phyloP scores from a whole-genome alignment of 1,140 invertebrate genomes.

The Zophobas morio region DNA sequence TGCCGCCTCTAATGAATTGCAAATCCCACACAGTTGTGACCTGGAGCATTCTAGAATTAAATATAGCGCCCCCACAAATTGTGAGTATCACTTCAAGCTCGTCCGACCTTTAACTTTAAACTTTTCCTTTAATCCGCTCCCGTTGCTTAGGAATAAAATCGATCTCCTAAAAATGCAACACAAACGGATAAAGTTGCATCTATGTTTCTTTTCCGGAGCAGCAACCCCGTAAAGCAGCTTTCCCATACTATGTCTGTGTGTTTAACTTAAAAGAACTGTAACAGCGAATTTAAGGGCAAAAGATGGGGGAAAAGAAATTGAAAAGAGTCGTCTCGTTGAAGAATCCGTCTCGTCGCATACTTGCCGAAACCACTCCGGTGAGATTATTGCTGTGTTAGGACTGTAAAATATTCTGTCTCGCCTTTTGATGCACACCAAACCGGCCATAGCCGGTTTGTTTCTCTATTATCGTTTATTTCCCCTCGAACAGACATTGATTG shows the following conservation, averaged over 20 bases:
- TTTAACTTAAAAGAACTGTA: slow-evolving; percentile 41
- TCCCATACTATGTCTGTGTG: slow-evolving; percentile 14
- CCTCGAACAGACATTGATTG: slow-evolving; percentile 9
- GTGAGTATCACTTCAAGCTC: too few relatives aligned
- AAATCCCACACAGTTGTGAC: too few relatives aligned
- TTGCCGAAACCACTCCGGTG: slow-evolving; percentile 33
- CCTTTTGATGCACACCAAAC: slow-evolving; percentile 10
- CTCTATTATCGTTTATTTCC: slow-evolving; percentile 10
- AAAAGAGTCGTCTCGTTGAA: slow-evolving; percentile 34
- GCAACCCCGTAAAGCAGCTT: slow-evolving; percentile 15
- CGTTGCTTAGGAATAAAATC: too few relatives aligned
- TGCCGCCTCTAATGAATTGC: too few relatives aligned
- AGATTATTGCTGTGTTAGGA: slow-evolving; percentile 34
- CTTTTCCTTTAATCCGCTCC: too few relatives aligned
- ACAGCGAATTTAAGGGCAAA: slow-evolving; percentile 11
- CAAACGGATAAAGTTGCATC: too few relatives aligned
- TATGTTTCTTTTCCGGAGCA: too few relatives aligned
- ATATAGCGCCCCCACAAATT: too few relatives aligned
- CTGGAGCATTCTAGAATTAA: too few relatives aligned
- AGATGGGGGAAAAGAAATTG: slow-evolving; percentile 37
- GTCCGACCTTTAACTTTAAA: too few relatives aligned
- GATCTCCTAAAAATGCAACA: too few relatives aligned
- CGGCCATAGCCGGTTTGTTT: neutral
- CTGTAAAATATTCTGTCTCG: slow-evolving; percentile 19
- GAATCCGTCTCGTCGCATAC: slow-evolving; percentile 25